These are phyloP conservation scores for Diadophis punctatus DNA, from an alignment of 2,113 vertebrate species.

Conservation along the genomic window DNA sequence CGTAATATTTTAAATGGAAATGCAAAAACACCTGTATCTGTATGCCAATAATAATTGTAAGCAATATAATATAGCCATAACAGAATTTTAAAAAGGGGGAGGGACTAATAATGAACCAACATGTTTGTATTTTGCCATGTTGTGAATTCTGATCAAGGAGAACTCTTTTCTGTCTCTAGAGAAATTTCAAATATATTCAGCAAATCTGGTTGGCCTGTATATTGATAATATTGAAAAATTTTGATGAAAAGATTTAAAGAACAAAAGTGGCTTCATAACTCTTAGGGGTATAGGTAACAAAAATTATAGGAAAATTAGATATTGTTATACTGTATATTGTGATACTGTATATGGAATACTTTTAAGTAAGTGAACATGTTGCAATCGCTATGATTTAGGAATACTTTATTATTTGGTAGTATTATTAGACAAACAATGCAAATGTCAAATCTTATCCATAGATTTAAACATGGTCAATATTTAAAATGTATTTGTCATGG, in stretches of 20 bases:
- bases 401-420: background rate
- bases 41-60: background rate
- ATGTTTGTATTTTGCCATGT: background rate
- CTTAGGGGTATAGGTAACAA: background rate
- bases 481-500: background rate
- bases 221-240: background rate
- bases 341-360: background rate
- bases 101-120: background rate
- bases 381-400: background rate
- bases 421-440: background rate
- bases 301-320: background rate
- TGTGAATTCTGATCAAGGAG: background rate
- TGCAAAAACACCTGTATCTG: background rate
- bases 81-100: background rate
- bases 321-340: background rate
- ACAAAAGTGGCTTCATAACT: background rate
- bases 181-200: background rate
- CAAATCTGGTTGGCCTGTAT: background rate
- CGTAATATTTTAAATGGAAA: background rate
- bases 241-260: background rate
- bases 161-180: background rate
- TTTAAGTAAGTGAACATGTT: background rate
- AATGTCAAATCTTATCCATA: background rate
- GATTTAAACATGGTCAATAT: background rate
- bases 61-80: background rate